Conservation (phyloP, 2,113 vertebrate genomes). For the Cynopterus brachyotis region DNA sequence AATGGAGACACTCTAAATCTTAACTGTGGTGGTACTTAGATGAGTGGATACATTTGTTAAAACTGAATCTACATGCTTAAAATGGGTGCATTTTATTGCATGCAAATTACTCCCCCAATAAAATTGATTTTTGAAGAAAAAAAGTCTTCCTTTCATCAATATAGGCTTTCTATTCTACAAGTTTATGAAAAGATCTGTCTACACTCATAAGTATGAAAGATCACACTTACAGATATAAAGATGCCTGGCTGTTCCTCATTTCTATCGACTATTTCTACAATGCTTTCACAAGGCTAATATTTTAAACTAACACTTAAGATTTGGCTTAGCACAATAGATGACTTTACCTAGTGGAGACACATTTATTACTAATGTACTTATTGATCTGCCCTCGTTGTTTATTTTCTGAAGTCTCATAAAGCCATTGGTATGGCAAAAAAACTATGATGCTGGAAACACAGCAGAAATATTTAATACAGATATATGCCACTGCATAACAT, state of each 20-base stretch:
- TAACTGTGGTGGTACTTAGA: background rate
- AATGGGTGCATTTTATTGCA: background rate
- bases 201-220: slow-evolving; percentile 35
- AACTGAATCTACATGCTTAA: background rate
- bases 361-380: slow-evolving; percentile 78
- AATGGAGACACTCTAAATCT: background rate
- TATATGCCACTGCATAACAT: background rate
- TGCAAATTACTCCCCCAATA: slow-evolving; percentile 21
- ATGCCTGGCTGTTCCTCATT: slow-evolving; percentile 37
- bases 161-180: slow-evolving; percentile 13
- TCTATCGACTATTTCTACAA: slow-evolving; percentile 49
- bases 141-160: background rate
- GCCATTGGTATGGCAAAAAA: slow-evolving; percentile 45
- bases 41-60: background rate
- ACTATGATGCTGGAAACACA: slow-evolving; percentile 23
- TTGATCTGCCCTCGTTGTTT: slow-evolving; percentile 74
- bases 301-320: slow-evolving; percentile 70
- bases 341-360: slow-evolving; percentile 50
- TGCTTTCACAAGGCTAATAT: slow-evolving; percentile 52
- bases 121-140: slow-evolving; percentile 25
- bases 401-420: slow-evolving; percentile 69
- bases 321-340: slow-evolving; percentile 60
- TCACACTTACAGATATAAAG: slow-evolving; percentile 52
- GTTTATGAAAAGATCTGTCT: background rate
- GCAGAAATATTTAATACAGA: slow-evolving; percentile 22